These are phyloP conservation scores for Fukomys damarensis DNA, from an alignment of 2,113 vertebrate genomes.

Conservation along the genomic window DNA sequence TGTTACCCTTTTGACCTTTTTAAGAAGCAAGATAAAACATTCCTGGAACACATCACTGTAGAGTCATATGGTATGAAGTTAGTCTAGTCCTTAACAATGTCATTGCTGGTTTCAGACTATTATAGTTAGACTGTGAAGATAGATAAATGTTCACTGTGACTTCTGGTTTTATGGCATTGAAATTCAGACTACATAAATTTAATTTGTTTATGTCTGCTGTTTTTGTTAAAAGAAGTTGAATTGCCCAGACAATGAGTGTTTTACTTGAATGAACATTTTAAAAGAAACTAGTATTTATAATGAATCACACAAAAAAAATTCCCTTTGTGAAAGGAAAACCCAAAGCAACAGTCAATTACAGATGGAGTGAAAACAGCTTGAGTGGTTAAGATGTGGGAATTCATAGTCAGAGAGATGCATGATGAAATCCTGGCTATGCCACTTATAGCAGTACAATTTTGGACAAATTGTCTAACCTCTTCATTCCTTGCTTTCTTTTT, in stretches of 20 bases:
- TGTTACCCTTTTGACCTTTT: neutral
- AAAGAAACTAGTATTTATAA: conserved; percentile 68
- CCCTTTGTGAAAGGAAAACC: conserved; percentile 60
- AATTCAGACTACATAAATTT: conserved; percentile 66
- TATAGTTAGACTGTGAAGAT: neutral
- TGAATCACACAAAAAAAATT: conserved; percentile 68
- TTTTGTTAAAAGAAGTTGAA: conserved; percentile 57
- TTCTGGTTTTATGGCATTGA: conserved; percentile 39
- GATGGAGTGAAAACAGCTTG: conserved; percentile 1
- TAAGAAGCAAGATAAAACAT: neutral
- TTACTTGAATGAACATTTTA: conserved; percentile 49
- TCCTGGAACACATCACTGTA: neutral
- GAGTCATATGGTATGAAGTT: conserved; percentile 59
- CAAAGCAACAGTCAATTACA: conserved; percentile 41
- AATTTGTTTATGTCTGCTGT: conserved; percentile 75
- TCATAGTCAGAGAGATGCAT: neutral
- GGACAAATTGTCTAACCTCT: neutral
- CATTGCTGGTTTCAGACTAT: conserved; percentile 44
- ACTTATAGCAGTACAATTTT: neutral
- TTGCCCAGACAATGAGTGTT: conserved; percentile 70
- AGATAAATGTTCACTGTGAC: neutral
- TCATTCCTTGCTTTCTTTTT: neutral
- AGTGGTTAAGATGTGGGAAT: neutral
- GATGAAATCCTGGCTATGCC: neutral
- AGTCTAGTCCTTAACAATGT: neutral